Evolutionary conservation across 1,140 invertebrate genomes (phyloP), one percentile per base, ranked within the genome.

Genomic region (Monomorium pharaonis): DNA sequence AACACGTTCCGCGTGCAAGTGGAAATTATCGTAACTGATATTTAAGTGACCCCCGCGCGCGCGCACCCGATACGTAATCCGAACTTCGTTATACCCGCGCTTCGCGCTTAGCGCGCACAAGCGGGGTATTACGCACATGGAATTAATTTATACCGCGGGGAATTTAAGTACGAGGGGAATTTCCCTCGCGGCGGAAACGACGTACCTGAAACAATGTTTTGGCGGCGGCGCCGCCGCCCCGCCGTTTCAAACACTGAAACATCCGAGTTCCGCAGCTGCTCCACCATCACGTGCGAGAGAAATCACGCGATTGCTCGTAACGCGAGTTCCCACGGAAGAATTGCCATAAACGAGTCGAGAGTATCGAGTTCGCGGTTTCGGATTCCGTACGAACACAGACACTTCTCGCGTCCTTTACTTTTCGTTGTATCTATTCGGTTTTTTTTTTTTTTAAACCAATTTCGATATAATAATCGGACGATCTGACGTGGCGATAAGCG

Each of bases 31-130:
- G 33, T 58, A 56, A 56, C 78, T 81, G 33, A 72, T 81, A 72
- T 81, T 81, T 81, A 81, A 81, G 33, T 70, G 77, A 81, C 33
- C 47, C n/a, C n/a, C n/a, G n/a, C n/a, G n/a, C n/a, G n/a, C 21
- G 10, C 2, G 24, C 33, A 37, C 33, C 33, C 47, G 62, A 81
- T 81, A 56, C 12, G n/a, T n/a, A 72, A 81, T 81, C 27, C 58
- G 58, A 65, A 78, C 58, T 78, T 81, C 10, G 65, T 78, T 78
- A 78, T 67, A 67, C 44, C 60, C 60, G 58, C 21, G 16, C 56
- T 77, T 62, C 72, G 21, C 72, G 37, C 58, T 63, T 21, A 47
- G 16, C 74, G 44, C 60, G 67, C 14, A 47, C 12, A 27, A 33
- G 37, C 42, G n/a, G 7, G 9, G 42, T 24, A 67, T 49, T 51